Evolutionary conservation across 1,140 invertebrate genomes (phyloP), one percentile per base, ranked within the genome.

Genomic region (Bombus waltoni): DNA sequence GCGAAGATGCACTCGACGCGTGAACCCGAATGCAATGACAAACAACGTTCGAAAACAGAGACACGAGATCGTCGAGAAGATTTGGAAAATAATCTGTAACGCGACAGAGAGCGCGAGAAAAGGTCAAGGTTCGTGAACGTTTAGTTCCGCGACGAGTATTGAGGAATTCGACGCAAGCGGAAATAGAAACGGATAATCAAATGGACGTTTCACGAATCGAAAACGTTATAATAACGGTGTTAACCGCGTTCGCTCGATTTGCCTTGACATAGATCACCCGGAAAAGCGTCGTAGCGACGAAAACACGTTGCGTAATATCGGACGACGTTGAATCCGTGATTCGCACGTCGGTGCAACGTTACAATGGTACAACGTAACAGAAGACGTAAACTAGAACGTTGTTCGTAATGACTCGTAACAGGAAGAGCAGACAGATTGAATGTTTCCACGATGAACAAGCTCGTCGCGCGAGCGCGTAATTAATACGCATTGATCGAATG

Each of bases 401-500:
- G 15, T 1, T 59, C 68, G 10, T 59, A 59, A 81, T 62, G 59
- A 42, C 10, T 47, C 38, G 47, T 73, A 73, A 62, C 40, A 32
- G 80, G 68, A 73, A 62, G 38, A 72, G 35, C 47, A 35, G 80
- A 47, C 38, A 18, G 53, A 62, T 62, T 59, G 53, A 81, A 59
- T 32, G 40, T 74, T 74, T 59, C 13, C 53, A 47, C 40, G 1
- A 18, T 15, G 44, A 22, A n/a, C 38, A 72, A 25, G 35, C 53
- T 22, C 25, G 25, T 28, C 25, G 28, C 22, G n/a, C 38, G 47
- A 65, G 71, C 47, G 28, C 74, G 80, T 74, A 74, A 74, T 74
- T 82, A 62, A 62, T 38, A 66, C 25, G 42, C 28, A 28, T 75
- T 13, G 53, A 22, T 74, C 62, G 25, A 42, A 62, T 38, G 80